Base-by-base conservation (phyloP, 2,797 vertebrate species). In the Chelidonichthys spinosus region DNA sequence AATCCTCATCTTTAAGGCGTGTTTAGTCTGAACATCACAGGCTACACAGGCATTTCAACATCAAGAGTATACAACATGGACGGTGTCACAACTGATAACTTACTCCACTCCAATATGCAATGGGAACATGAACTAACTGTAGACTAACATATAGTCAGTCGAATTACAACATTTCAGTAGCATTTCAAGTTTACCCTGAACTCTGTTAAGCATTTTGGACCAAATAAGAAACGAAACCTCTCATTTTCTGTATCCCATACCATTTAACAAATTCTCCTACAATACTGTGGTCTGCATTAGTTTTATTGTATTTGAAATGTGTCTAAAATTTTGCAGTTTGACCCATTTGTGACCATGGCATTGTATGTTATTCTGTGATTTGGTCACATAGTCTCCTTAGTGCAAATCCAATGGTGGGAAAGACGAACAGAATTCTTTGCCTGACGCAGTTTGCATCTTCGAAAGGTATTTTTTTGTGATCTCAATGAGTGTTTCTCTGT, bases 21-120 rank as follows among this genome's bases (percentile, higher is more conserved):
- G 42, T 72, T 62, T 35, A 49, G 54, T 61, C 4, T 49, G 63
- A 71, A 67, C 43, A 50, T 61, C 35, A 37, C 42, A 71, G 13
- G 47, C 55, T 33, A 35, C 43, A 67, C 2, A 18, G 14, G 14
- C 1, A 63, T 37, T 73, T 62, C 36, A 66, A 63, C 44, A 70
- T 70, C 17, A 44, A 43, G 18, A 56, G 17, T 3, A 68, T 10
- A 44, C 53, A 39, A 39, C 47, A 13, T 39, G 32, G 3, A 2
- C 6, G 4, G 3, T 67, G 47, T 66, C 37, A 47, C 62, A 52
- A 43, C 15, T 17, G 17, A 43, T 17, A 4, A 67, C 32, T 50
- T 10, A 33, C 40, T 47, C 9, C 36, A 50, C 46, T 25, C 53
- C 46, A 70, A 36, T 17, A 32, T 6, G 7, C 7, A 6, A 9